Evolutionary conservation across 2,888 invertebrate species (phyloP), one percentile per base, ranked within the genome.

Genomic region (Nasonovia ribisnigri): DNA sequence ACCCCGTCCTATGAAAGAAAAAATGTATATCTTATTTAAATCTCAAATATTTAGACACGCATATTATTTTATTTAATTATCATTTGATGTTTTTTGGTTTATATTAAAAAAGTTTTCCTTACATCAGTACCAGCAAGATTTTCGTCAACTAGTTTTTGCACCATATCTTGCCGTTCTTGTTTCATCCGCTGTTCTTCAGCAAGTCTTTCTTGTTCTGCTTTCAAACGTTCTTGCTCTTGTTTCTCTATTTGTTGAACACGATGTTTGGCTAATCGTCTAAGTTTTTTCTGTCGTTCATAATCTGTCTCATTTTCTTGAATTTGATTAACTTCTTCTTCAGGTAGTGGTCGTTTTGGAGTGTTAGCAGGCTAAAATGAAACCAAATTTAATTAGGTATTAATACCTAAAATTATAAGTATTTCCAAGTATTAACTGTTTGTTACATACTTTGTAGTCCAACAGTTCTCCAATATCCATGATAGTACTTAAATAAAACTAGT

Each of bases 271-370:
- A 95, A 92, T 94, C 96, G 96, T 57, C 95, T 95, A 13, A 95
- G 94, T 94, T 96, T 96, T 95, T 95, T 95, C 95, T 96, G 96
- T 95, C 95, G 95, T 84, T 95, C 95, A 91, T 95, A 95, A 94
- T 97, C 97, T 95, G 96, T 96, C 94, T 97, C 97, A 94, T 97
- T 97, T 48, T 97, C 97, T 29, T 97, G 97, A 42, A 91, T 91
- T 86, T 92, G 88, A 94, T 97, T 96, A 67, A 97, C 97, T 95
- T 97, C 97, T 91, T 97, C 97, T 94, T 97, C 97, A 51, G 95
- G 95, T 42, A 95, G 96, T 46, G 97, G 97, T 94, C 98, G 96
- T 96, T 98, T 98, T 20, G 98, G 97, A 20, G 98, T 98, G 95
- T 98, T 98, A 91, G 97, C 97, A 10, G 98, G 98, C 98, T 98